Conservation (phyloP, 1,140 invertebrate species). For the Oreohelix idahoensis region DNA sequence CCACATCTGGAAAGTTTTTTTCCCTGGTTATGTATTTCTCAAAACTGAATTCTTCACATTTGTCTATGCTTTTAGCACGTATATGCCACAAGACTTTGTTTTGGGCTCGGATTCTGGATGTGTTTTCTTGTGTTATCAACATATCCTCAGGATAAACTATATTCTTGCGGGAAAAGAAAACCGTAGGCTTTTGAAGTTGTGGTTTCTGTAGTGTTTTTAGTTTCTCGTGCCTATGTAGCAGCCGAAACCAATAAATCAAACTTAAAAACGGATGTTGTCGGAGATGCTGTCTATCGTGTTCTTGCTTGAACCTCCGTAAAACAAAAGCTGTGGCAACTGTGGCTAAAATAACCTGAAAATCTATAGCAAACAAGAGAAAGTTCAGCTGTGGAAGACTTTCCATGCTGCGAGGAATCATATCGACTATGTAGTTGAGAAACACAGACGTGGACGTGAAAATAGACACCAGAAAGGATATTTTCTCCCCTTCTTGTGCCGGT, state of each 20-base stretch:
- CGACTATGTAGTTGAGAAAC: constrained; percentile 82
- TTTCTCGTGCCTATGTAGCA: background rate
- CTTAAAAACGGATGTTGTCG: background rate
- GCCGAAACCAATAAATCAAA: background rate
- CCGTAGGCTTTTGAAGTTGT: background rate
- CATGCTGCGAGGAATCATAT: constrained; percentile 94
- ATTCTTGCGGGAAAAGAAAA: background rate
- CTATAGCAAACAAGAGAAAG: background rate
- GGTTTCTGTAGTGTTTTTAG: background rate
- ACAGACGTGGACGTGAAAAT: constrained; percentile 74
- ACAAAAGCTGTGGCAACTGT: constrained; percentile 9
- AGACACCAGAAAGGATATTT: constrained; percentile 83
- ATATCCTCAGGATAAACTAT: background rate
- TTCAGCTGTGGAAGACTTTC: constrained; percentile 79
- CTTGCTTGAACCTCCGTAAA: background rate
- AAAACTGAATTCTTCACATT: background rate
- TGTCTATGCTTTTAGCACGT: too few species aligned
- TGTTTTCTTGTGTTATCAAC: too few species aligned
- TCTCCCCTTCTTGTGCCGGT: constrained; percentile 77
- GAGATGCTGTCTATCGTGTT: background rate
- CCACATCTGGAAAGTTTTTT: background rate
- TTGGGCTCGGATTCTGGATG: too few species aligned
- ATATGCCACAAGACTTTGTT: too few species aligned
- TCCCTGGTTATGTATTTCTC: too few species aligned
- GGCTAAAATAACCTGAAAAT: background rate